Base-by-base conservation (phyloP, 2,888 invertebrate species). In the Lasioglossum zephyrum region DNA sequence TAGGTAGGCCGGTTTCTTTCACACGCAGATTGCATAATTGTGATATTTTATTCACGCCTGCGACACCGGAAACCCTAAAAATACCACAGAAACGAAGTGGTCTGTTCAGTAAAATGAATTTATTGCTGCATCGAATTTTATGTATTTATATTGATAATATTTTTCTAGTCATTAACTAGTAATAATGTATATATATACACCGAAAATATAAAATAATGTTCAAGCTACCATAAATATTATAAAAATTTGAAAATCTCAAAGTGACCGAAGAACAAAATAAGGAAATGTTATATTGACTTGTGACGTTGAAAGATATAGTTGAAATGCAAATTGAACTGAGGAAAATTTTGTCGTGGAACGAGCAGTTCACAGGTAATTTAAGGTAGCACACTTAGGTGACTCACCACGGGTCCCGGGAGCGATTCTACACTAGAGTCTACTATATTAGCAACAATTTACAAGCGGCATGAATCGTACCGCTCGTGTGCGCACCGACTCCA, bases 401-500 rank as follows among this genome's bases (percentile, higher is more conserved):
- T 63, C 63, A 63, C 2, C 57, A 9, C 31, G 6, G 63, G 31
- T 31, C n/a, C 31, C 31, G 16, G 18, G 6, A 31, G 31, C 31
- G 31, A 31, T 63, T 63, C 63, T 31, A 31, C 31, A 16, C 6
- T 2, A 8, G 63, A 63, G 16, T 63, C 31, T 31, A 31, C 63
- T 6, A 63, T 63, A 63, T 31, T 63, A 63, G 63, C 16, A 63
- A 31, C 63, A 63, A 31, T 63, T 63, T 31, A 63, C 18, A n/a
- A 31, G 31, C 31, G 63, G 31, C 31, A 31, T 63, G 66, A 39
- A 31, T 66, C 18, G 66, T 36, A 36, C 66, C 36, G 66, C 31
- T 9, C 53, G 53, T 53, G 22, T 22, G 53, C 53, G 36, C 66
- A 66, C 66, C 18, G 53, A 80, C 76, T 69, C 36, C 69, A 22